Evolutionary conservation across 2,888 invertebrate species (phyloP).

Genomic region (Spisula solida): DNA sequence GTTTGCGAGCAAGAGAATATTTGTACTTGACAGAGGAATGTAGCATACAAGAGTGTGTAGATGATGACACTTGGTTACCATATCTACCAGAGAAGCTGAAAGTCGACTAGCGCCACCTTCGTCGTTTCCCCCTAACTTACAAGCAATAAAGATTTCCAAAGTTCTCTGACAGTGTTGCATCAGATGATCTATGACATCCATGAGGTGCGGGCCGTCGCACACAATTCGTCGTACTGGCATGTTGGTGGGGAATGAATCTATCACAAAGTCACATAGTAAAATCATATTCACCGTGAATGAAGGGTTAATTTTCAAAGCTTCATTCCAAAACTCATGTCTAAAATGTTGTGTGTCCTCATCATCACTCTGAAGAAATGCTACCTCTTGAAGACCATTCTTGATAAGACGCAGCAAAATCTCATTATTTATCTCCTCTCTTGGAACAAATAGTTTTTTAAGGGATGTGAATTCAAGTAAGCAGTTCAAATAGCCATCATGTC

Average conservation of each 20-base stretch:
- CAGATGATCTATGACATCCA: slow-evolving; percentile 76
- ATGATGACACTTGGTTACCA: slow-evolving; percentile 71
- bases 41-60: slow-evolving; percentile 73
- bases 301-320: slow-evolving; percentile 71
- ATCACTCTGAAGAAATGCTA: slow-evolving; percentile 75
- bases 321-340: slow-evolving; percentile 69
- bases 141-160: slow-evolving; percentile 73
- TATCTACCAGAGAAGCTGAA: slow-evolving; percentile 71
- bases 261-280: slow-evolving; percentile 73
- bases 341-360: slow-evolving; percentile 73
- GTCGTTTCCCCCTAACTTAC: slow-evolving; percentile 73
- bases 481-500: slow-evolving; percentile 73
- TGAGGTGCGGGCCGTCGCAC: slow-evolving; percentile 75
- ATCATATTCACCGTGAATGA: slow-evolving; percentile 73
- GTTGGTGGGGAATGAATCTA: slow-evolving; percentile 73
- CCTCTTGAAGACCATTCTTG: slow-evolving; percentile 66
- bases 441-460: slow-evolving; percentile 67
- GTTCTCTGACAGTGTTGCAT: slow-evolving; percentile 67
- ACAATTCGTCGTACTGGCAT: slow-evolving; percentile 75
- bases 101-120: slow-evolving; percentile 75
- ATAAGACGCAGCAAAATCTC: slow-evolving; percentile 71
- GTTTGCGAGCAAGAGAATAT: slow-evolving; percentile 72
- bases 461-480: slow-evolving; percentile 69
- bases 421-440: slow-evolving; percentile 76
- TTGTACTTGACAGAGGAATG: slow-evolving; percentile 76